Conservation (phyloP, 2,797 vertebrate species). For the Rhabdomys pumilio region DNA sequence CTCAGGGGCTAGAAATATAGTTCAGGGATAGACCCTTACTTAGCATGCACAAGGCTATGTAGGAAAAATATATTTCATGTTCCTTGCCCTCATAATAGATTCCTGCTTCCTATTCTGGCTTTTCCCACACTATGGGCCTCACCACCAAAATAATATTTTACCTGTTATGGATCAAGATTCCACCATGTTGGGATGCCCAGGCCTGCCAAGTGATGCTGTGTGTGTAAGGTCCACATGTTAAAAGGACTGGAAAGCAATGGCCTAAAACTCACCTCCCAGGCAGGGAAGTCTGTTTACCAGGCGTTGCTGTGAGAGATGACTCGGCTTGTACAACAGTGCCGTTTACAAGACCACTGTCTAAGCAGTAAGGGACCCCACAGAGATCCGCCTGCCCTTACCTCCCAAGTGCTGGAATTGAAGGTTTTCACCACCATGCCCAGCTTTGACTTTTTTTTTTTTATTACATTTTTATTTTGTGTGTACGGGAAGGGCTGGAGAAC, state of each 20-base stretch:
- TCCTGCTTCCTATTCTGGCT: background rate
- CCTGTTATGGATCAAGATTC: constrained; percentile 23
- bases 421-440: background rate
- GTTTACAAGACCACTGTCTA: background rate
- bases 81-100: constrained; percentile 22
- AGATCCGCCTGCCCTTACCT: background rate
- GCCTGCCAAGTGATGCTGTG: background rate
- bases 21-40: background rate
- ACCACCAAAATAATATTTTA: constrained; percentile 26
- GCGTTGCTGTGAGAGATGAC: background rate
- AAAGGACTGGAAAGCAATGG: constrained; percentile 39
- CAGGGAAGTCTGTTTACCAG: constrained; percentile 49
- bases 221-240: background rate
- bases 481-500: background rate
- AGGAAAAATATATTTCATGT: background rate
- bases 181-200: background rate
- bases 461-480: background rate
- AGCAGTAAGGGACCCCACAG: background rate
- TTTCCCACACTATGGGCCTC: constrained; percentile 17
- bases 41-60: too few relatives aligned
- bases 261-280: background rate
- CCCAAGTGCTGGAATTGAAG: background rate
- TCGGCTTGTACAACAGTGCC: background rate
- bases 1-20: background rate
- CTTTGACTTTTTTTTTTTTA: background rate